Percentiles rank a stretch among this genome's conserved stretches.
These are phyloP conservation scores for Rhopalosiphum nymphaeae DNA, from an alignment of 2,888 invertebrate genomes.

Conservation along the genomic window DNA sequence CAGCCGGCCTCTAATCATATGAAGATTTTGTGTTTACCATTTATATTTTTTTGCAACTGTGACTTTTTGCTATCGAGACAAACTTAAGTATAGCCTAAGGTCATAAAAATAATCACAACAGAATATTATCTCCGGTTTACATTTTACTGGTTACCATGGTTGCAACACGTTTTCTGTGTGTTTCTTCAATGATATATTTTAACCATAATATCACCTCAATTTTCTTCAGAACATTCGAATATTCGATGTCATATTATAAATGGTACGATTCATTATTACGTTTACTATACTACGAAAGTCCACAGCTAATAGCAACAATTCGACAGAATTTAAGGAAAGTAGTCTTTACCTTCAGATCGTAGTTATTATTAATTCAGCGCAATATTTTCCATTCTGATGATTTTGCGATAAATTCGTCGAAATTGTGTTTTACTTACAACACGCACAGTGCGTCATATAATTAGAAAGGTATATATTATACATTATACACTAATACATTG, in stretches of 20 bases:
- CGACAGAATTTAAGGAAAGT: not conserved
- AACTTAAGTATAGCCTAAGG: not conserved
- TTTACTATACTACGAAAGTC: not conserved
- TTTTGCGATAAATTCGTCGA: not conserved
- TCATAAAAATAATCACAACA: not conserved
- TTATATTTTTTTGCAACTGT: not conserved
- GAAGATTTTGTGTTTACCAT: not conserved
- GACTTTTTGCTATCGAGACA: not conserved
- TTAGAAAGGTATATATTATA: not conserved
- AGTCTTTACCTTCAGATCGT: not conserved
- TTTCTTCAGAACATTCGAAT: not conserved
- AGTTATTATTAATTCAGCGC: not conserved
- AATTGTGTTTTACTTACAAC: not conserved
- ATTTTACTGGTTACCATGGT: conserved; percentile 17
- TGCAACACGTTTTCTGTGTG: not conserved
- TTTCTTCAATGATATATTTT: not conserved
- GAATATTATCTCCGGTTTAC: conserved; percentile 14
- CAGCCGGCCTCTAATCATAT: not conserved
- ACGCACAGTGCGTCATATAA: not conserved
- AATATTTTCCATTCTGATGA: not conserved
- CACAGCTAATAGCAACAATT: not conserved
- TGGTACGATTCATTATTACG: not conserved
- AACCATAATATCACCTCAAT: not conserved
- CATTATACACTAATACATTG: not conserved
- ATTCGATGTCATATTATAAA: not conserved